phyloP scores from a whole-genome alignment of 1,140 invertebrate species.

The Apis florea region DNA sequence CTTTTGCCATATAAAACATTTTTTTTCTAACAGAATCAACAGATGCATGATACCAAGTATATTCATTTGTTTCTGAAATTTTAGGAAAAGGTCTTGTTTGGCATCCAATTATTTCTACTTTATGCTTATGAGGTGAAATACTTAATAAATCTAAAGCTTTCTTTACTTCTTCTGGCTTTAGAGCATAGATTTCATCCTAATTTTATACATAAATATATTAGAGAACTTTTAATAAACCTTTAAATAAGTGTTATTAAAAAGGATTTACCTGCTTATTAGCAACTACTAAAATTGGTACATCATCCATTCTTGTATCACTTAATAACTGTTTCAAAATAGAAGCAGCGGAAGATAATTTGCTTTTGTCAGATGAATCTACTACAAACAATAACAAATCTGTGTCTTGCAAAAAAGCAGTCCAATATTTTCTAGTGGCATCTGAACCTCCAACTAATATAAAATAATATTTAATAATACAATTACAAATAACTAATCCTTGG shows the following conservation, averaged over 20 bases:
- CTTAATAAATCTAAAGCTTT: conserved; percentile 75
- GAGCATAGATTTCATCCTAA: conserved; percentile 75
- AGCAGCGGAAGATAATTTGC: conserved; percentile 71
- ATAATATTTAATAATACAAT: conserved; percentile 25
- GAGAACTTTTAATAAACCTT: not conserved
- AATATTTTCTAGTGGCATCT: conserved; percentile 75
- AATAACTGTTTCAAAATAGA: conserved; percentile 75
- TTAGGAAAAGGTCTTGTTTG: conserved; percentile 69
- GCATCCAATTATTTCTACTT: conserved; percentile 75
- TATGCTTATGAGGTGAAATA: conserved; percentile 73
- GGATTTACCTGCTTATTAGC: conserved; percentile 79
- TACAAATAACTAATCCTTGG: not conserved
- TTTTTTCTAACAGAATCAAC: conserved; percentile 68
- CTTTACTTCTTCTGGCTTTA: conserved; percentile 73
- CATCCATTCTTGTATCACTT: conserved; percentile 74
- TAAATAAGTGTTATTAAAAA: not conserved
- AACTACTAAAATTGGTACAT: conserved; percentile 76
- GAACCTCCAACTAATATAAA: conserved; percentile 76
- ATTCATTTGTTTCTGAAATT: conserved; percentile 46
- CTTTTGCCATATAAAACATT: conserved; percentile 67
- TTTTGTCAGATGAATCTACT: conserved; percentile 76
- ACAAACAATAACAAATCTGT: conserved; percentile 80
- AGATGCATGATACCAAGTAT: conserved; percentile 68
- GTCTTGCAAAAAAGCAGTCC: conserved; percentile 80
- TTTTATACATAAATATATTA: conserved; percentile 35